phyloP scores from a whole-genome alignment of 1,140 invertebrate genomes.

The Lordiphosa collinella region DNA sequence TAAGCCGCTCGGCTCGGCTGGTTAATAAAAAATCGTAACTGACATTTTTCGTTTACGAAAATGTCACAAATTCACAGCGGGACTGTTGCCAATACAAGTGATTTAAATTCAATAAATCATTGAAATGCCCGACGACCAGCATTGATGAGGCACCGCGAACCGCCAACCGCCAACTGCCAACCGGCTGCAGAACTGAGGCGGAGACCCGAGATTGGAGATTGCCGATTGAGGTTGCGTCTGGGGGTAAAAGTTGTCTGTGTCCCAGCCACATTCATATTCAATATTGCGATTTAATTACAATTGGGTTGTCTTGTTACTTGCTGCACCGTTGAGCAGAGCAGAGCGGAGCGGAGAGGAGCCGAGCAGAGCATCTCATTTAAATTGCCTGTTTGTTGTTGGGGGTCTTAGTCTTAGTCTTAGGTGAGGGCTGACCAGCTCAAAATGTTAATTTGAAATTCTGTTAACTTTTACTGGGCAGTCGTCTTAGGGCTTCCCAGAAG shows the following conservation, averaged over 20 bases:
- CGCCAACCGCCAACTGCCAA: not conserved
- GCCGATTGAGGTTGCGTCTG: constrained; percentile 9
- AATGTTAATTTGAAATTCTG: too few species aligned
- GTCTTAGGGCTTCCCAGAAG: too few species aligned
- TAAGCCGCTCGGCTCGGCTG: constrained; percentile 16
- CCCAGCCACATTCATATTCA: constrained; percentile 9
- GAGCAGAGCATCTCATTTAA: constrained; percentile 53
- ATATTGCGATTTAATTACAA: constrained; percentile 75
- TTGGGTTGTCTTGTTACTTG: constrained; percentile 22
- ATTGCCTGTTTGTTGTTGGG: constrained; percentile 54
- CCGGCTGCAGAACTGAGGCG: not conserved
- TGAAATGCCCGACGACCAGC: constrained; percentile 43
- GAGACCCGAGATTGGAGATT: constrained; percentile 17
- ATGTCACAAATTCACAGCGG: constrained; percentile 80
- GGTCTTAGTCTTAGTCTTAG: not conserved
- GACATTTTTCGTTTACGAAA: constrained; percentile 80
- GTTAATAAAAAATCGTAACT: constrained; percentile 79
- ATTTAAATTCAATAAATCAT: constrained; percentile 80
- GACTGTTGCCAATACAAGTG: constrained; percentile 79
- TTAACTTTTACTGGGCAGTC: too few species aligned
- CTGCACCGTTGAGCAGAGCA: not conserved
- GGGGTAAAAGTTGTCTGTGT: constrained; percentile 30
- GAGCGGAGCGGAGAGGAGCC: not conserved
- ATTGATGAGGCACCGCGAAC: constrained; percentile 47
- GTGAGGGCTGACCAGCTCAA: too few species aligned